phyloP scores from a whole-genome alignment of 1,140 invertebrate species.

The Oryctes rhinoceros region DNA sequence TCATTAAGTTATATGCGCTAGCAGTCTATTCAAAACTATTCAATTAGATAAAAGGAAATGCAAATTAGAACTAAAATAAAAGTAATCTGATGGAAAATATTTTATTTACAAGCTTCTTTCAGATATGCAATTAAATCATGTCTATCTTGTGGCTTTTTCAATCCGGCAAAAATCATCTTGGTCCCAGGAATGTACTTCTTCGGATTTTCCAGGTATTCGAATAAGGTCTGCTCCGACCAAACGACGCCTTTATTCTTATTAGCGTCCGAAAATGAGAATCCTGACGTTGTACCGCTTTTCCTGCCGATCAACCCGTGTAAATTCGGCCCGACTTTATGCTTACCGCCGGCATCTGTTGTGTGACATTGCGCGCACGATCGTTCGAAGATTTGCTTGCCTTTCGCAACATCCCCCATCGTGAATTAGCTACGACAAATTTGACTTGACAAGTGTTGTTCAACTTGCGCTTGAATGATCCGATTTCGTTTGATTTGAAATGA shows the following conservation, averaged over 20 bases:
- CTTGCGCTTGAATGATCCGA: background rate
- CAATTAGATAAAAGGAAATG: too few relatives aligned
- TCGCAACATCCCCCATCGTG: conserved; percentile 77
- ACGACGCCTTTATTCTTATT: conserved; percentile 79
- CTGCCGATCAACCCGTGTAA: conserved; percentile 85
- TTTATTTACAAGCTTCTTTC: conserved; percentile 47
- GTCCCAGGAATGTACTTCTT: conserved; percentile 87
- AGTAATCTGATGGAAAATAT: background rate
- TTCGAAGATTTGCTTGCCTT: conserved; percentile 91
- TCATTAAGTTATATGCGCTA: too few relatives aligned
- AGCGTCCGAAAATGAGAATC: conserved; percentile 85
- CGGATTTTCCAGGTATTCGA: conserved; percentile 77
- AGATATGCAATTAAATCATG: conserved; percentile 78
- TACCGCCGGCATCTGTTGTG: conserved; percentile 81
- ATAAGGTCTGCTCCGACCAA: conserved; percentile 73
- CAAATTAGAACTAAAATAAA: background rate
- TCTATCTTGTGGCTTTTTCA: conserved; percentile 80
- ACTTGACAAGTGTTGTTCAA: background rate
- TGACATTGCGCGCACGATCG: conserved; percentile 91
- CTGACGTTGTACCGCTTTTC: conserved; percentile 82
- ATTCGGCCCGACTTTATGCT: conserved; percentile 92
- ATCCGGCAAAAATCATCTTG: conserved; percentile 85
- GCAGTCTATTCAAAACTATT: too few relatives aligned
- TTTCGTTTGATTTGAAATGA: background rate
- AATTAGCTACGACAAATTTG: conserved; percentile 28